Evolutionary conservation across 2,797 vertebrate genomes (phyloP).

Genomic region (Coccyzus lansbergi): DNA sequence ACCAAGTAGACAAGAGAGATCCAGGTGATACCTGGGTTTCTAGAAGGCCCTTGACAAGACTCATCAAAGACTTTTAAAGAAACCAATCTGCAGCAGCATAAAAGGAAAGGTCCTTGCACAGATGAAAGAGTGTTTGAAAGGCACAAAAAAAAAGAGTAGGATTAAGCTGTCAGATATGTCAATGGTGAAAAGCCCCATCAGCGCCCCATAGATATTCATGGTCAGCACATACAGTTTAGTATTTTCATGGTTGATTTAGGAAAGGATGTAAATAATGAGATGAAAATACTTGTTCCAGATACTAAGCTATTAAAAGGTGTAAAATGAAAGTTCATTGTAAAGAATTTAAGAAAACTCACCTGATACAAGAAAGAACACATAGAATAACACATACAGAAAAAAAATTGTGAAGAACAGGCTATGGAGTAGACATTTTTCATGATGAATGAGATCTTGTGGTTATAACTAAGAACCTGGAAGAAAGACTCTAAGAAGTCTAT

Average conservation of each 20-base stretch:
- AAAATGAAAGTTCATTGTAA: background rate
- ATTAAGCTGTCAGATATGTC: conserved; percentile 43
- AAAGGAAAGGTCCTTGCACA: conserved; percentile 31
- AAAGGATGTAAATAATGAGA: background rate
- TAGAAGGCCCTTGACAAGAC: conserved; percentile 7
- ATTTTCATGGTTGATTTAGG: background rate
- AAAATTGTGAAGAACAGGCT: background rate
- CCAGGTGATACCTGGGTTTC: background rate
- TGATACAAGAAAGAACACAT: background rate
- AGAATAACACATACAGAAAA: background rate
- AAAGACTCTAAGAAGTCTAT: background rate
- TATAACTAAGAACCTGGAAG: background rate
- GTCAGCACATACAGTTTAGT: background rate
- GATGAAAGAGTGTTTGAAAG: conserved; percentile 51
- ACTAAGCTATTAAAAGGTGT: background rate
- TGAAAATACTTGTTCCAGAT: background rate
- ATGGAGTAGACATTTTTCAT: background rate
- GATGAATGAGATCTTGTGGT: background rate
- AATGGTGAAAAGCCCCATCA: background rate
- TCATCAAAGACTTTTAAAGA: conserved; percentile 48
- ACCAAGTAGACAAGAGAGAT: background rate
- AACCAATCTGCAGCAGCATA: conserved; percentile 2
- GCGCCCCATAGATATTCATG: background rate
- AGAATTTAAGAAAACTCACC: background rate
- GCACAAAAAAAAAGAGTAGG: conserved; percentile 4